These are phyloP conservation scores for Empidonax traillii DNA, from an alignment of 2,113 vertebrate species.

Conservation along the genomic window DNA sequence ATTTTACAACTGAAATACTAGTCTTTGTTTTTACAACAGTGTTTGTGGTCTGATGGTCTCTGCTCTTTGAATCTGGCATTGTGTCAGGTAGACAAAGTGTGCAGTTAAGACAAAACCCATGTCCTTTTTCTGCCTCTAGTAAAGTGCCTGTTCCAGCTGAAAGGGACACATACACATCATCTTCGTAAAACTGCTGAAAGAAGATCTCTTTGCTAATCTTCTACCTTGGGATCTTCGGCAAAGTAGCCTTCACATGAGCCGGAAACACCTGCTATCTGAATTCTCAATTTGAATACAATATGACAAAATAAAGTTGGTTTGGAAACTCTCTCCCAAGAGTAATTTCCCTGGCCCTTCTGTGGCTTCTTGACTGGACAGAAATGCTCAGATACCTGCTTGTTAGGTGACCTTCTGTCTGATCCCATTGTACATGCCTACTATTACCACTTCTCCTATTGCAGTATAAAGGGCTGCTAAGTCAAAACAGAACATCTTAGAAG, in stretches of 20 bases:
- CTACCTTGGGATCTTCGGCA: not conserved
- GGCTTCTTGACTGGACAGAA: not conserved
- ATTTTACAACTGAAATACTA: constrained; percentile 82
- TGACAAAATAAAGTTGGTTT: not conserved
- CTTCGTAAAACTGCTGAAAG: not conserved
- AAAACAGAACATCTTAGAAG: not conserved
- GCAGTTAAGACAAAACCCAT: not conserved
- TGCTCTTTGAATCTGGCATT: not conserved
- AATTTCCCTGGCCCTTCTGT: not conserved
- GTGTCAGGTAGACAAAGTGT: not conserved
- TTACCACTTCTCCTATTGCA: not conserved
- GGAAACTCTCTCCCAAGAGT: not conserved
- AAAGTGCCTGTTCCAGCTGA: not conserved
- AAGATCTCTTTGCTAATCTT: not conserved
- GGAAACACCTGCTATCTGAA: not conserved
- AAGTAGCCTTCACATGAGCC: not conserved
- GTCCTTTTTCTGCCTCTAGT: not conserved
- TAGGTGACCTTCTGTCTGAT: not conserved
- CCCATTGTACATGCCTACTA: not conserved
- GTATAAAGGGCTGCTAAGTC: not conserved
- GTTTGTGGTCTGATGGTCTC: not conserved
- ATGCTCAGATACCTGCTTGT: not conserved
- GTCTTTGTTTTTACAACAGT: not conserved
- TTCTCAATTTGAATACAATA: not conserved
- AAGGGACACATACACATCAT: not conserved